Evolutionary conservation across 2,888 invertebrate genomes (phyloP).

Genomic region (Nemapogon koenigi): DNA sequence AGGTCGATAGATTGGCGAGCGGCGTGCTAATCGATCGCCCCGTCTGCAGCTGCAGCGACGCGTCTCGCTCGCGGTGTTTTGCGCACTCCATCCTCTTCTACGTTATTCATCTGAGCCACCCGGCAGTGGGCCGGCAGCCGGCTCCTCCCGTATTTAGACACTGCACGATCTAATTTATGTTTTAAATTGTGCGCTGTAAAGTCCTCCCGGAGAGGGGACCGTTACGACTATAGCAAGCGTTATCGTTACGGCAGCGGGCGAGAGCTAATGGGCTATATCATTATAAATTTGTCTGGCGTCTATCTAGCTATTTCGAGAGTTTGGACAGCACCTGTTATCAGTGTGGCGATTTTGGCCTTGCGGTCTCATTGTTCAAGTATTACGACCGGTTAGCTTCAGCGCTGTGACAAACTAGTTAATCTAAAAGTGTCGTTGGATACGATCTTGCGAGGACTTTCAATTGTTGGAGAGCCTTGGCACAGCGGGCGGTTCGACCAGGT

Average conservation of each 20-base stretch:
- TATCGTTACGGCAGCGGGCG: constrained; percentile 39
- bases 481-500: constrained; percentile 21
- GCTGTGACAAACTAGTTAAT: too few species aligned
- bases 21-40: constrained; percentile 57
- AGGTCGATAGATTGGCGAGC: constrained; percentile 45
- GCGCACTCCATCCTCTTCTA: constrained; percentile 44
- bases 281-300: constrained; percentile 51
- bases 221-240: constrained; percentile 45
- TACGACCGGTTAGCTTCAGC: too few species aligned
- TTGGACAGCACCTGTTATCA: constrained; percentile 32
- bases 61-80: constrained; percentile 42
- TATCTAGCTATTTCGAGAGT: constrained; percentile 21
- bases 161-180: constrained; percentile 61
- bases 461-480: constrained; percentile 47
- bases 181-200: constrained; percentile 51
- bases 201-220: constrained; percentile 31
- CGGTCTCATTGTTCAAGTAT: too few species aligned
- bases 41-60: constrained; percentile 45
- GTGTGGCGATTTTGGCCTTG: constrained; percentile 33
- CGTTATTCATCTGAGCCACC: constrained; percentile 57
- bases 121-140: constrained; percentile 52
- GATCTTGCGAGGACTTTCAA: constrained; percentile 47
- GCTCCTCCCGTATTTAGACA: constrained; percentile 58
- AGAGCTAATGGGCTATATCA: constrained; percentile 47
- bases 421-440: too few species aligned